Base-by-base conservation (phyloP, 1,140 invertebrate species). In the Drosophila kurseongensis region DNA sequence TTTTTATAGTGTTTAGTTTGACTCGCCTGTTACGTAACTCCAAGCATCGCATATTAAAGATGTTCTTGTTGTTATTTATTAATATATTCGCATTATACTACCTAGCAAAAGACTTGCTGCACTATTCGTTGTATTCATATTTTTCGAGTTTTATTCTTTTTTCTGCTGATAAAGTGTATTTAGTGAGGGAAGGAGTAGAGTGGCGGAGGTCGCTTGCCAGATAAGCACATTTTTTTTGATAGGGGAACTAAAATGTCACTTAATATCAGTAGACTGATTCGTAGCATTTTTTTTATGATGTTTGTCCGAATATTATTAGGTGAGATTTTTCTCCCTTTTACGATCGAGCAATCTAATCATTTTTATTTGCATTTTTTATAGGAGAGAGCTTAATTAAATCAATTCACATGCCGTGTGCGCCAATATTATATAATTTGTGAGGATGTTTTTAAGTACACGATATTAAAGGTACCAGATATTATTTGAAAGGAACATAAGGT, bases 221-320 rank as follows among this genome's bases (percentile, higher is more conserved):
- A 75, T 75, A 75, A 75, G 73, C 73, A 75, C 47, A 75, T 47
- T 75, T 75, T 75, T 75, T 50, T 44, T 35, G 72, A 52, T 67
- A 75, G 72, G 48, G 29, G 32, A 54, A 12, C 38, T 36, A 63
- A 75, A 66, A 67, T 75, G 9, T 38, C 35, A 67, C 47, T 41
- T 42, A 35, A 52, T 66, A 58, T 67, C 54, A 59, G 73, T 16
- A 9, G 14, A 27, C 8, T 36, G 51, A 16, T 41, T 16, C 52
- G 18, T 5, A 32, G 12, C 12, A 42, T 58, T 75, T 75, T 42
- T 5, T 29, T 41, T 8, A 4, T 38, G 10, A 38, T 23, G 12
- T 75, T 47, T 23, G 14, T 14, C 23, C 0, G 8, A 35, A 16
- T 68, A 61, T 45, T 40, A 42, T 36, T 38, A 5, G 6, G 4